Conservation (phyloP, 2,113 vertebrate species). For the Petroica traversi region DNA sequence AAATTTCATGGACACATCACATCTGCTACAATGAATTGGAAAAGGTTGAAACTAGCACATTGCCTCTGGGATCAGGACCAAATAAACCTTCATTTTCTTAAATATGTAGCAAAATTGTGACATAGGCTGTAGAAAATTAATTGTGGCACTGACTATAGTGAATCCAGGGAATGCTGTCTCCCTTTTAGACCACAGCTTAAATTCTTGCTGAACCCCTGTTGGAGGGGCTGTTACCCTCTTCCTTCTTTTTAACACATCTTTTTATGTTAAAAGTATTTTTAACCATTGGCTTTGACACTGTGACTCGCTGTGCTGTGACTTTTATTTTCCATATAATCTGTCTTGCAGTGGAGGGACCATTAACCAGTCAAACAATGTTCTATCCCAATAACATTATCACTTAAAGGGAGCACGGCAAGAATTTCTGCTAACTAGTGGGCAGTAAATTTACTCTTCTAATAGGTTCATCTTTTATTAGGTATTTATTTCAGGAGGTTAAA, state of each 20-base stretch:
- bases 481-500: constrained; percentile 77
- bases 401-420: constrained; percentile 46
- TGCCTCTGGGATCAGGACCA: constrained; percentile 12
- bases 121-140: neutral
- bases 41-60: neutral
- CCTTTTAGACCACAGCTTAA: neutral
- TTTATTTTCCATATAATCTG: constrained; percentile 68
- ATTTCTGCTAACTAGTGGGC: constrained; percentile 59
- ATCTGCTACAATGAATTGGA: neutral
- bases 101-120: neutral
- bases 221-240: neutral
- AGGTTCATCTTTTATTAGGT: constrained; percentile 78
- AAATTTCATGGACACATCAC: neutral
- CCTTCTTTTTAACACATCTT: constrained; percentile 15
- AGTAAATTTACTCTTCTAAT: constrained; percentile 77
- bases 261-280: constrained; percentile 42
- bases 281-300: constrained; percentile 39
- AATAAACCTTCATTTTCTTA: constrained; percentile 4
- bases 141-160: neutral
- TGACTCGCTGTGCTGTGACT: neutral
- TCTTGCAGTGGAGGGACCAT: constrained; percentile 64
- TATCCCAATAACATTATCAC: constrained; percentile 54
- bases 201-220: neutral
- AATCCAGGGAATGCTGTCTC: neutral
- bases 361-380: constrained; percentile 69